These are phyloP conservation scores for Willisornis vidua DNA, from an alignment of 2,113 vertebrate species.

Conservation along the genomic window DNA sequence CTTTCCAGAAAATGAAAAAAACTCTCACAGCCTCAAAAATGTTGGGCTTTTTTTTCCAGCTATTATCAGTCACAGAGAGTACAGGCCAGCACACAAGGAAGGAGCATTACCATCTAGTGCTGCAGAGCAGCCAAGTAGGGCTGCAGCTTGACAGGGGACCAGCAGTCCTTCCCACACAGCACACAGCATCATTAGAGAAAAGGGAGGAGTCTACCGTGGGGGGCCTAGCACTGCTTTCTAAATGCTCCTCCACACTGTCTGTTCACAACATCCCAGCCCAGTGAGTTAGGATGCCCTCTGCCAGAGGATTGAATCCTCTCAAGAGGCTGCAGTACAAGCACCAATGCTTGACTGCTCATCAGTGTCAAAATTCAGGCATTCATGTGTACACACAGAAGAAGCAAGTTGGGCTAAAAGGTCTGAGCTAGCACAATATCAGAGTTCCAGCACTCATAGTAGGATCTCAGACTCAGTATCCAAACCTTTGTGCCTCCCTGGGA, in stretches of 20 bases:
- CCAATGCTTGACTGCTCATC: neutral
- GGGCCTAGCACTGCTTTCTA: neutral
- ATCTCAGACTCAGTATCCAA: neutral
- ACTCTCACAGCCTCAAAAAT: neutral
- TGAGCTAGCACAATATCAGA: neutral
- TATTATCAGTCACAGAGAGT: neutral
- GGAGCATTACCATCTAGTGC: neutral
- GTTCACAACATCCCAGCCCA: neutral
- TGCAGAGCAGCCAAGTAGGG: neutral
- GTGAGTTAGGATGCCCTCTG: neutral
- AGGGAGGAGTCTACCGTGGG: accelerated
- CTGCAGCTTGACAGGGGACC: neutral
- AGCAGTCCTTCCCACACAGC: neutral
- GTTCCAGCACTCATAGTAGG: accelerated
- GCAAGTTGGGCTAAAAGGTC: neutral
- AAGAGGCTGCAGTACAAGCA: neutral
- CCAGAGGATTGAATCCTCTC: neutral
- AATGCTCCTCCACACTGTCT: accelerated
- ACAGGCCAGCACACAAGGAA: neutral
- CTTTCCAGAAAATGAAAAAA: neutral
- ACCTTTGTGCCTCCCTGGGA: neutral
- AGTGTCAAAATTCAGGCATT: neutral
- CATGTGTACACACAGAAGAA: neutral
- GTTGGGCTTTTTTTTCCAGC: neutral
- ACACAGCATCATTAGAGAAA: accelerated